phyloP scores from a whole-genome alignment of 2,888 invertebrate genomes.

The Acanthococcus lagerstroemiae region DNA sequence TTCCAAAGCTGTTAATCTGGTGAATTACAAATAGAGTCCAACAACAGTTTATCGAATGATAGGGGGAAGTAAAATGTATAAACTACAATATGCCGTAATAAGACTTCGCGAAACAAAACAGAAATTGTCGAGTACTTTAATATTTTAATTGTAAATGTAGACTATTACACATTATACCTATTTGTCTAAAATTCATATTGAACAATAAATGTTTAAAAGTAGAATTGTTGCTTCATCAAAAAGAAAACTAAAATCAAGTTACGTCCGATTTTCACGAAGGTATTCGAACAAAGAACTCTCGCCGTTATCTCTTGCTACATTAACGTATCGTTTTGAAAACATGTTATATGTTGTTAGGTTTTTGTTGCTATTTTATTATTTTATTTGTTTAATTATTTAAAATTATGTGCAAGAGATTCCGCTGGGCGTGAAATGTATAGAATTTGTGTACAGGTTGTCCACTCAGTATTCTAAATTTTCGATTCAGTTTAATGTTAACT shows the following conservation, averaged over 20 bases:
- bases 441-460: too few relatives aligned
- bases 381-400: neutral
- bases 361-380: neutral
- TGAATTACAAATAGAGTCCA: slow-evolving; percentile 6
- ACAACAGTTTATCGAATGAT: neutral
- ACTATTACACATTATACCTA: slow-evolving; percentile 28
- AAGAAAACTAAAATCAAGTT: neutral
- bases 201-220: slow-evolving; percentile 28
- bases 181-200: slow-evolving; percentile 28
- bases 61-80: slow-evolving; percentile 1
- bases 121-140: slow-evolving; percentile 24
- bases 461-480: too few relatives aligned
- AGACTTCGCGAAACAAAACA: slow-evolving; percentile 16
- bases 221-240: slow-evolving; percentile 19
- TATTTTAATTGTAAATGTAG: slow-evolving; percentile 28
- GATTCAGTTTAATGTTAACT: too few relatives aligned
- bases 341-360: neutral
- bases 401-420: neutral
- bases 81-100: slow-evolving; percentile 7
- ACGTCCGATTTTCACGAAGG: neutral
- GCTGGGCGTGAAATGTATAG: too few relatives aligned
- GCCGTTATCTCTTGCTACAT: neutral
- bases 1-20: neutral
- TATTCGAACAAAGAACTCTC: neutral
- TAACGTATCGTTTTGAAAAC: neutral